Evolutionary conservation across 2,797 vertebrate genomes (phyloP).

Genomic region (Acomys russatus): DNA sequence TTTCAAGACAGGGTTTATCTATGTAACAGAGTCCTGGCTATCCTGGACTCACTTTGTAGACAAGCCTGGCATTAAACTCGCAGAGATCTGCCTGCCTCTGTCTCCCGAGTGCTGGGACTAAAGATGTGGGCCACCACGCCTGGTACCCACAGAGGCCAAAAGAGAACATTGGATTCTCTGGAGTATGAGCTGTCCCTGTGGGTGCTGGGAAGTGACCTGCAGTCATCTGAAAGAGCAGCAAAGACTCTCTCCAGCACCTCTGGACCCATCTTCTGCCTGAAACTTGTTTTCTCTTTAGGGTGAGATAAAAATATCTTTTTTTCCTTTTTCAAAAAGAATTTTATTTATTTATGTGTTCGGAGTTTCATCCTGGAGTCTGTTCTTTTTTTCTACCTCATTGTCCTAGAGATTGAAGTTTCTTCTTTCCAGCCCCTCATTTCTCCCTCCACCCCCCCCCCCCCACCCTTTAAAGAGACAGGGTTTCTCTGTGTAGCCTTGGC

Average conservation of each 20-base stretch:
- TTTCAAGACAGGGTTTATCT: not conserved
- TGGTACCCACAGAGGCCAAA: not conserved
- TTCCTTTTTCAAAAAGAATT: not conserved
- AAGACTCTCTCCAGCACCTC: not conserved
- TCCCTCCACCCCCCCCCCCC: too few relatives aligned
- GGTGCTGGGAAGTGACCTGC: not conserved
- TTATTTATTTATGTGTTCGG: not conserved
- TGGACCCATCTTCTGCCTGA: not conserved
- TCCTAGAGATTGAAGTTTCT: not conserved
- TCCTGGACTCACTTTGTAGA: not conserved
- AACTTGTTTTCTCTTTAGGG: not conserved
- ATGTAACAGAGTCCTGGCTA: not conserved
- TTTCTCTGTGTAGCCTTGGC: too few relatives aligned
- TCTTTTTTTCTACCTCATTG: not conserved
- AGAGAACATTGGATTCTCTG: not conserved
- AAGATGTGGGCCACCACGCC: not conserved
- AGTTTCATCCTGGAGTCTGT: not conserved
- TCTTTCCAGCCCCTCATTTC: too few relatives aligned
- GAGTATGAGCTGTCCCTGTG: not conserved
- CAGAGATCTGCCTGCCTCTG: not conserved
- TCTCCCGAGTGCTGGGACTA: not conserved
- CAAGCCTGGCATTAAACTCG: not conserved
- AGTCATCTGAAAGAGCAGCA: too few relatives aligned
- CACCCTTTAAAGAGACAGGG: too few relatives aligned
- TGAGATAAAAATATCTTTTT: not conserved